These are phyloP conservation scores for Apamea sordens DNA, from an alignment of 2,888 invertebrate species.

Conservation along the genomic window DNA sequence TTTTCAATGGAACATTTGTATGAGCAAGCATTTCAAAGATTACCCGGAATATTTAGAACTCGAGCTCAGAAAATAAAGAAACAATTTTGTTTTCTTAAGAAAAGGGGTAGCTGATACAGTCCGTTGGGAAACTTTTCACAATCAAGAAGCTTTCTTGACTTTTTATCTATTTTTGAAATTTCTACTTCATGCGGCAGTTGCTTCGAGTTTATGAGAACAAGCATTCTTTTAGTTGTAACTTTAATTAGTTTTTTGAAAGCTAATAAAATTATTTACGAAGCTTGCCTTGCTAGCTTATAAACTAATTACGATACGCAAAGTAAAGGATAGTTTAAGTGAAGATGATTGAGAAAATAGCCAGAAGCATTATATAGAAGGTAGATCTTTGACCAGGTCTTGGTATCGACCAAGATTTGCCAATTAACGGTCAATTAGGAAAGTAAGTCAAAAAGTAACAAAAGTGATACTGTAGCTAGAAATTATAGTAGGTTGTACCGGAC, in stretches of 20 bases:
- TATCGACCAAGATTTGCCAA: background rate
- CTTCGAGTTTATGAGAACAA: slow-evolving; percentile 45
- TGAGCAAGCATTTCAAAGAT: background rate
- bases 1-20: no score
- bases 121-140: slow-evolving; percentile 45
- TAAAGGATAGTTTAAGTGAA: background rate
- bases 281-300: background rate
- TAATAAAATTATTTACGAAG: slow-evolving; percentile 35
- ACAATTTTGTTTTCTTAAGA: slow-evolving; percentile 37
- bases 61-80: slow-evolving; percentile 29
- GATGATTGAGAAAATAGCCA: no score
- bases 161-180: slow-evolving; percentile 47
- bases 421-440: background rate
- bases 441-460: no score
- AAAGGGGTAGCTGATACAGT: slow-evolving; percentile 47
- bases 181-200: slow-evolving; percentile 35
- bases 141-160: slow-evolving; percentile 39
- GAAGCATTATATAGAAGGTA: background rate
- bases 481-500: background rate
- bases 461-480: no score
- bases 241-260: slow-evolving; percentile 55
- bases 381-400: slow-evolving; percentile 27
- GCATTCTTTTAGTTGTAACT: slow-evolving; percentile 43
- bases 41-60: slow-evolving; percentile 1
- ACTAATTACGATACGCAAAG: background rate